Evolutionary conservation across 2,888 invertebrate genomes (phyloP).

Genomic region (Rhagium mordax): DNA sequence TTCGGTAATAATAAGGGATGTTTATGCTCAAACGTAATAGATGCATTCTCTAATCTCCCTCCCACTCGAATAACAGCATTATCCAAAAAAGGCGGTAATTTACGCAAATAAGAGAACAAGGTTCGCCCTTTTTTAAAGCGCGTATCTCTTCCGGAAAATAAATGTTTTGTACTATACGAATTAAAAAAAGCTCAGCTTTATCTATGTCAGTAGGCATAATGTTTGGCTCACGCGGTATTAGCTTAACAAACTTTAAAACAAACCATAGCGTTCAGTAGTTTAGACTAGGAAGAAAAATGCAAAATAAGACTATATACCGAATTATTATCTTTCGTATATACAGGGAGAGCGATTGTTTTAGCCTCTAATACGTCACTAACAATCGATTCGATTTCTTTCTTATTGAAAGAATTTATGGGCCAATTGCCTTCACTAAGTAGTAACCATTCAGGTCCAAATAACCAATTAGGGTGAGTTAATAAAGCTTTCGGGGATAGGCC

Average conservation of each 20-base stretch:
- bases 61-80: conserved; percentile 23
- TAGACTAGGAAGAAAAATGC: not conserved
- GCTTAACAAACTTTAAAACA: not conserved
- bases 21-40: conserved; percentile 4
- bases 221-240: not conserved
- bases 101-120: not conserved
- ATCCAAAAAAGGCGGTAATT: conserved; percentile 16
- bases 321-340: not conserved
- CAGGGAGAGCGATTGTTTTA: not conserved
- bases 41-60: conserved; percentile 16
- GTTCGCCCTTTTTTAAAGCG: not conserved
- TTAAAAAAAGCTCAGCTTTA: conserved; percentile 12
- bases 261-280: not conserved
- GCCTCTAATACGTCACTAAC: not conserved
- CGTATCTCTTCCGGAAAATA: conserved; percentile 5
- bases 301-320: not conserved
- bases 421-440: not conserved
- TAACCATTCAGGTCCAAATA: not conserved
- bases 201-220: not conserved
- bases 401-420: not conserved
- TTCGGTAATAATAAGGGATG: conserved; percentile 26
- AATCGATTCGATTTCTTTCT: not conserved
- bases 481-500: not conserved
- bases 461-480: not conserved
- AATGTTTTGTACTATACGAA: conserved; percentile 11